Conservation (phyloP, 2,888 invertebrate species). For the Hydropsyche betteni region DNA sequence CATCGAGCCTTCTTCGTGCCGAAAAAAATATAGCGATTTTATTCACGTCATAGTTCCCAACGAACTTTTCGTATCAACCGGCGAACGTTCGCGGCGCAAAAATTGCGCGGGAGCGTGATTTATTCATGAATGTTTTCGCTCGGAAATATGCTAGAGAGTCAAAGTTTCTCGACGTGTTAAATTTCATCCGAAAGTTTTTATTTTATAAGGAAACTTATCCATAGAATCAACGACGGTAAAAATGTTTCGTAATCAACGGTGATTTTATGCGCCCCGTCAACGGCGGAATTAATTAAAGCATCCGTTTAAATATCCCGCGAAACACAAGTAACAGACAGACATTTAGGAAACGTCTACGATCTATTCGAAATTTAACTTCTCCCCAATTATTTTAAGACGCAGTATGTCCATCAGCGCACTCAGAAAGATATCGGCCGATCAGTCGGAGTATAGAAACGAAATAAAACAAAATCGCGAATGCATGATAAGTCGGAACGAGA, state of each 20-base stretch:
- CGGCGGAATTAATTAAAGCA: too few relatives aligned
- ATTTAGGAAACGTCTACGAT: too few relatives aligned
- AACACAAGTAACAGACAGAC: too few relatives aligned
- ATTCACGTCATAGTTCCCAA: slow-evolving; percentile 21
- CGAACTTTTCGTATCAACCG: slow-evolving; percentile 22
- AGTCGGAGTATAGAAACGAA: too few relatives aligned
- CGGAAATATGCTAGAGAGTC: slow-evolving; percentile 21
- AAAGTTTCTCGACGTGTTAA: slow-evolving; percentile 24
- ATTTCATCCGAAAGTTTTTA: slow-evolving; percentile 26
- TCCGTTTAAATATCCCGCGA: too few relatives aligned
- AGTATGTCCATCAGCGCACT: too few relatives aligned
- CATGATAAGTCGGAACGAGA: too few relatives aligned
- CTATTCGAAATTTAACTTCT: too few relatives aligned
- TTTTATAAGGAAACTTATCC: slow-evolving; percentile 24
- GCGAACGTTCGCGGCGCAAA: slow-evolving; percentile 1
- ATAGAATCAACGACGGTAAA: background rate
- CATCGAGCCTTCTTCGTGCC: background rate
- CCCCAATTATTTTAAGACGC: too few relatives aligned
- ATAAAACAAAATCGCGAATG: too few relatives aligned
- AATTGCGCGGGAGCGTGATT: slow-evolving; percentile 17
- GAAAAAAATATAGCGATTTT: slow-evolving; percentile 18
- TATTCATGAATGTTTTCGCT: slow-evolving; percentile 29
- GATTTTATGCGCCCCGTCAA: too few relatives aligned
- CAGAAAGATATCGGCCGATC: too few relatives aligned
- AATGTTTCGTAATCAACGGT: background rate